A percentile compares a stretch with the other conserved stretches of the same genome.
phyloP scores from a whole-genome alignment of 2,888 invertebrate species.

The Cryptus armator region DNA sequence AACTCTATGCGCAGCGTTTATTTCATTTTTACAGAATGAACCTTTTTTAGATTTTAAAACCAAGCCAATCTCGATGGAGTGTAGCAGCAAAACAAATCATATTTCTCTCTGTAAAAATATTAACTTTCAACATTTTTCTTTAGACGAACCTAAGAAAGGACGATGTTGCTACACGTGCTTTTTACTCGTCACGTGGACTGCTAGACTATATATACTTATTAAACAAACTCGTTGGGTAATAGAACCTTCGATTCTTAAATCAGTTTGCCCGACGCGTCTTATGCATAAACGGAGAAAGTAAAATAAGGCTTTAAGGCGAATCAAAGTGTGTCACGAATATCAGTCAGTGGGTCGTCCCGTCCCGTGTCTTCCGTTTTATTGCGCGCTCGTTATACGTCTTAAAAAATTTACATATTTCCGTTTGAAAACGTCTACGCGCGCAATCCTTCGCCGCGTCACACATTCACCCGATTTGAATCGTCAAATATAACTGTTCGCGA shows the following conservation, averaged over 20 bases:
- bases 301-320: conserved; percentile 11
- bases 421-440: not conserved
- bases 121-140: not conserved
- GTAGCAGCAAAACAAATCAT: too few relatives aligned
- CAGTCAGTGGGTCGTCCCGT: conserved; percentile 63
- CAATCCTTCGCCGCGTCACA: not conserved
- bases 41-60: too few relatives aligned
- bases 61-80: too few relatives aligned
- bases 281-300: conserved; percentile 58
- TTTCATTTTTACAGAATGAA: too few relatives aligned
- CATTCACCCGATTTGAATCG: not conserved
- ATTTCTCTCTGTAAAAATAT: too few relatives aligned
- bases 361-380: conserved; percentile 27
- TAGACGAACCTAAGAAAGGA: not conserved
- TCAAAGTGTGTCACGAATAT: conserved; percentile 61
- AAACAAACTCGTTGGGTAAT: conserved; percentile 38
- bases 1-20: too few relatives aligned
- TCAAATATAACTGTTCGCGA: conserved; percentile 5
- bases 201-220: not conserved
- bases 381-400: conserved; percentile 5
- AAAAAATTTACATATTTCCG: not conserved
- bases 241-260: conserved; percentile 43
- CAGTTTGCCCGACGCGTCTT: conserved; percentile 21
- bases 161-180: conserved; percentile 18
- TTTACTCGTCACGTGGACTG: conserved; percentile 27